Evolutionary conservation across 2,797 vertebrate genomes (phyloP), one percentile per base, ranked within the genome.

Genomic region (Bovichtus diacanthus): DNA sequence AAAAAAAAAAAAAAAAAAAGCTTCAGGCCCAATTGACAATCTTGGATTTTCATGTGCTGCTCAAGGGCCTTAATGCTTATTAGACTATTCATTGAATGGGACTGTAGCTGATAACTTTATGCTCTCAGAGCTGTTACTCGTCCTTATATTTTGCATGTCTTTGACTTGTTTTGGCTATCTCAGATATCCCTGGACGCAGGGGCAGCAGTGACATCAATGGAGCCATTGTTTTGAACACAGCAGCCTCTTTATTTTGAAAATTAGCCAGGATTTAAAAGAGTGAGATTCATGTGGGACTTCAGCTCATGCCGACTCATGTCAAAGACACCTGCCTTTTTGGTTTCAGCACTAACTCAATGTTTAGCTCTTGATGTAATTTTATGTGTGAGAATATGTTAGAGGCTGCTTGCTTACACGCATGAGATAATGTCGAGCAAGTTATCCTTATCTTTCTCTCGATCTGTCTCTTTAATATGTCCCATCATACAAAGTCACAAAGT

Each of bases 211-310:
- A 77, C 82, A 86, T 90, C 73, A 94, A 93, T 90, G 80, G 85
- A 19, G 46, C 71, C 64, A 82, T 91, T 94, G 92, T 93, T 78
- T 81, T 71, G 18, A 87, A 74, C 75, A 93, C 84, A 92, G 84
- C 75, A 64, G 85, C 59, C 38, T 83, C 81, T 88, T 91, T 90
- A 80, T 81, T 78, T 87, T 75, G 80, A 89, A 81, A 73, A 82
- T 78, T 54, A 79, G 80, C 87, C 84, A 84, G 62, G 71, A 82
- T 68, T 88, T 87, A 80, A 88, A 88, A 72, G 76, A 84, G 68
- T 80, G 79, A 73, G 74, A 74, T 75, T 76, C 60, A 70, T 78
- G 69, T 61, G 41, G 34, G 71, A 46, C 67, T 59, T 50, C 38
- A 64, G 76, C 51, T 70, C 46, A 68, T 39, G 16, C 25, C 63